Evolutionary conservation across 2,888 invertebrate genomes (phyloP).

Genomic region (Diogma glabrata): DNA sequence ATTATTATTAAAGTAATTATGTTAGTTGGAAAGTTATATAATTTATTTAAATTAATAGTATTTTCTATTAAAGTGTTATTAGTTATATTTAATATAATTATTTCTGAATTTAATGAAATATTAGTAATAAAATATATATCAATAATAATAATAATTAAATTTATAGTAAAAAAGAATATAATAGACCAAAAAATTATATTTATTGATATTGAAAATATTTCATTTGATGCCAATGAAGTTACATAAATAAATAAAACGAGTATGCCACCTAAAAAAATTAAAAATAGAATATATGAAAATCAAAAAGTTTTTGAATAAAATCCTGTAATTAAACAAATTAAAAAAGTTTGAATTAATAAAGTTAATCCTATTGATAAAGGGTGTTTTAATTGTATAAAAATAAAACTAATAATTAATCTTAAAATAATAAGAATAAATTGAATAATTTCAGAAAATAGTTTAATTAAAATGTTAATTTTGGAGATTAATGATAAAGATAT

Average conservation of each 20-base stretch:
- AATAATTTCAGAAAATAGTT: conserved; percentile 47
- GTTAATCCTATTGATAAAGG: conserved; percentile 44
- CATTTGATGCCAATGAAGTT: conserved; percentile 48
- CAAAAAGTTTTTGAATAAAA: conserved; percentile 42
- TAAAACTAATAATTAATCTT: conserved; percentile 30
- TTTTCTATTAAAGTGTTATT: too few relatives aligned
- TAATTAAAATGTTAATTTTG: conserved; percentile 57
- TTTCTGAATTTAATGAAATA: too few relatives aligned
- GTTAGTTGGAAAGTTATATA: conserved; percentile 42
- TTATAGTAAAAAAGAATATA: too few relatives aligned
- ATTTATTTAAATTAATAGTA: conserved; percentile 42
- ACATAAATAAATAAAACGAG: conserved; percentile 54
- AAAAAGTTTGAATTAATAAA: conserved; percentile 42
- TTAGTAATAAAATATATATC: conserved; percentile 27
- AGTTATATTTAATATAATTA: conserved; percentile 27
- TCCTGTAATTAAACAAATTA: conserved; percentile 39
- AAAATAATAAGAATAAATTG: conserved; percentile 23
- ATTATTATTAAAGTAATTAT: conserved; percentile 42
- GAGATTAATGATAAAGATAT: conserved; percentile 48
- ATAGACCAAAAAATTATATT: conserved; percentile 27
- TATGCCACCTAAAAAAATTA: conserved; percentile 51
- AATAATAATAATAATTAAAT: conserved; percentile 24
- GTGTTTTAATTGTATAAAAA: conserved; percentile 37
- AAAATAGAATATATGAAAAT: conserved; percentile 49
- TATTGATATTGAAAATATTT: conserved; percentile 39